phyloP scores from a whole-genome alignment of 1,140 invertebrate genomes.

The Galleria mellonella region DNA sequence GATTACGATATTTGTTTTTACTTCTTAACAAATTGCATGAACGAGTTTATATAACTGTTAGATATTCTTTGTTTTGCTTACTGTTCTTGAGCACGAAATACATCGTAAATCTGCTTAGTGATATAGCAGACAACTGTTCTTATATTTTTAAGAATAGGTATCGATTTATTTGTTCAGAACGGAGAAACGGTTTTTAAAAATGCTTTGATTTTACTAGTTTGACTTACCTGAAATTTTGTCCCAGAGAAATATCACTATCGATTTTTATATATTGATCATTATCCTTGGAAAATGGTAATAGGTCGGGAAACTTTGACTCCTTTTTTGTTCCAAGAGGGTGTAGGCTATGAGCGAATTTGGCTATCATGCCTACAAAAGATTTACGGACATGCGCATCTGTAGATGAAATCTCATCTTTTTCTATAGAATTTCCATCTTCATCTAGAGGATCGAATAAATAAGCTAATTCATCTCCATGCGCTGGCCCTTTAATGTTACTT shows the following conservation, averaged over 20 bases:
- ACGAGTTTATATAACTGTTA: too few relatives aligned
- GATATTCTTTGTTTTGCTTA: too few relatives aligned
- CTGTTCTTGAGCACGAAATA: too few relatives aligned
- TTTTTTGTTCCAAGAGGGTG: conserved; percentile 13
- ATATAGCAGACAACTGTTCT: too few relatives aligned
- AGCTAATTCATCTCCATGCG: conserved; percentile 81
- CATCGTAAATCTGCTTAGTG: too few relatives aligned
- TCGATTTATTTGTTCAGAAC: too few relatives aligned
- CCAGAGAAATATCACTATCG: conserved; percentile 32
- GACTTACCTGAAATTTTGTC: conserved; percentile 56
- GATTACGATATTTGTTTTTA: neutral
- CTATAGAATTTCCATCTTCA: conserved; percentile 73
- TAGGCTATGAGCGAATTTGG: conserved; percentile 77
- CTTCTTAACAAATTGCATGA: too few relatives aligned
- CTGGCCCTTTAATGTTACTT: conserved; percentile 55
- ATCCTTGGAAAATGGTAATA: conserved; percentile 27
- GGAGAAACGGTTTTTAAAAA: too few relatives aligned
- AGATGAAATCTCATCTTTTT: conserved; percentile 39
- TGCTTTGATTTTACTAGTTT: neutral
- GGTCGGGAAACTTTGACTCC: conserved; percentile 19
- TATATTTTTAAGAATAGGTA: too few relatives aligned
- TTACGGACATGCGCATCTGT: conserved; percentile 77
- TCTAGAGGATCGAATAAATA: conserved; percentile 80
- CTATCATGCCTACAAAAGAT: conserved; percentile 78
- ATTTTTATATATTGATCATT: conserved; percentile 54